These are phyloP conservation scores for Coturnix japonica DNA, from an alignment of 2,113 vertebrate species.

Conservation along the genomic window DNA sequence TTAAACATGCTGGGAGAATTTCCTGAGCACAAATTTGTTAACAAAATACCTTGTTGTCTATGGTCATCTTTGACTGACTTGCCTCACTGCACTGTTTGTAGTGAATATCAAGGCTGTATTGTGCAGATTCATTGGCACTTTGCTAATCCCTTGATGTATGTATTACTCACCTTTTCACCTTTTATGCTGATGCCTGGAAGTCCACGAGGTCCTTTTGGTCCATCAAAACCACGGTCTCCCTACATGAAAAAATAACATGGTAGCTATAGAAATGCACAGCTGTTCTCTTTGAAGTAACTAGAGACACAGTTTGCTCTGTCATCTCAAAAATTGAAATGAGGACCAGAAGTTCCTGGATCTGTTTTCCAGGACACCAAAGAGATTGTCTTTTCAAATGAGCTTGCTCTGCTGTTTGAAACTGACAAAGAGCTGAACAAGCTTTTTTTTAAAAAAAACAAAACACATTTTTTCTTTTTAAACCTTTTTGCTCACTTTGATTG, in stretches of 20 bases:
- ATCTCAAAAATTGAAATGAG: not conserved
- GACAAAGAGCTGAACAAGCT: not conserved
- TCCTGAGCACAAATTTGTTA: conserved; percentile 47
- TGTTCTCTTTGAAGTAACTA: not conserved
- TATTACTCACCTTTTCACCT: conserved; percentile 88
- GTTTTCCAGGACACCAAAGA: not conserved
- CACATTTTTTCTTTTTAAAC: no score
- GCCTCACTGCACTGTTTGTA: conserved; percentile 67
- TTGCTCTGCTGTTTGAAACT: conserved; percentile 6
- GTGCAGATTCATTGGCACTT: conserved; percentile 1
- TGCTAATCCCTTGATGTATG: conserved; percentile 22
- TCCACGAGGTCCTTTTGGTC: conserved; percentile 83
- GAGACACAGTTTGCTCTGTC: not conserved
- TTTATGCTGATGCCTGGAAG: conserved; percentile 86
- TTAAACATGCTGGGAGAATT: conserved; percentile 51
- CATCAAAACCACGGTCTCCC: conserved; percentile 87
- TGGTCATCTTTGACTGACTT: conserved; percentile 43
- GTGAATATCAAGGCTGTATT: conserved; percentile 5
- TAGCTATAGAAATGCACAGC: conserved; percentile 19
- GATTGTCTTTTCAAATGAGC: not conserved
- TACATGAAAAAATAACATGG: conserved; percentile 55
- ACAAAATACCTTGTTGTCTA: conserved; percentile 42
- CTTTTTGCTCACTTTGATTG: not conserved
- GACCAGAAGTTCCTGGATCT: not conserved
- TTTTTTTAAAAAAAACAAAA: not conserved